Percentiles rank a stretch among this genome's conserved stretches.
phyloP scores from a whole-genome alignment of 37 sponge, comb jelly and placozoan genomes.

The Chondrosia reniformis region DNA sequence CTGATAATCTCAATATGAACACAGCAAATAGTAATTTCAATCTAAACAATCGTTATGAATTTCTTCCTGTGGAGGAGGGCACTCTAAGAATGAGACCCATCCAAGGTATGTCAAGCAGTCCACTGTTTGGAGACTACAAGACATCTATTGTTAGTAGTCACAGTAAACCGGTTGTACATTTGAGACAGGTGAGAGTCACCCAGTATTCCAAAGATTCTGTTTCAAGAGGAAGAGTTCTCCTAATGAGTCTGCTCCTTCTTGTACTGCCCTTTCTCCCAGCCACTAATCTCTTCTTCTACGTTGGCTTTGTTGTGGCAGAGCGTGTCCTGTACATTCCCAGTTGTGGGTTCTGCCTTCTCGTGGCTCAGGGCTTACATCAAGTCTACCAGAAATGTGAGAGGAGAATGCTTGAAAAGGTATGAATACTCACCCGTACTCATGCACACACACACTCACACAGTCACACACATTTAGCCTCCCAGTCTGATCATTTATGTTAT shows the following conservation, averaged over 20 bases:
- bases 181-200: not conserved
- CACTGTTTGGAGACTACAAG: not conserved
- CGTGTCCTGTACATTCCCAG: conserved; percentile 88
- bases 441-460: too few relatives aligned
- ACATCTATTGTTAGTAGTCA: not conserved
- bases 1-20: not conserved
- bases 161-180: not conserved
- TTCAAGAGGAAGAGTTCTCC: not conserved
- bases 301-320: conserved; percentile 88
- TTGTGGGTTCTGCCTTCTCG: conserved; percentile 74
- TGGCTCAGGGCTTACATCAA: conserved; percentile 40
- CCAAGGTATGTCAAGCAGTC: not conserved
- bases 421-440: too few relatives aligned
- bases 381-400: not conserved
- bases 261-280: conserved; percentile 78
- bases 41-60: not conserved
- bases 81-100: not conserved
- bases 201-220: not conserved
- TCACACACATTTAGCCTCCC: too few relatives aligned
- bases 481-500: too few relatives aligned
- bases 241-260: conserved; percentile 41
- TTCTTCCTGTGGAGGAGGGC: not conserved
- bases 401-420: not conserved
- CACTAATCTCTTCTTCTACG: conserved; percentile 72
- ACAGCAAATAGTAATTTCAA: not conserved